Base-by-base conservation (phyloP, 2,888 invertebrate genomes). In the Eremobia ochroleuca region DNA sequence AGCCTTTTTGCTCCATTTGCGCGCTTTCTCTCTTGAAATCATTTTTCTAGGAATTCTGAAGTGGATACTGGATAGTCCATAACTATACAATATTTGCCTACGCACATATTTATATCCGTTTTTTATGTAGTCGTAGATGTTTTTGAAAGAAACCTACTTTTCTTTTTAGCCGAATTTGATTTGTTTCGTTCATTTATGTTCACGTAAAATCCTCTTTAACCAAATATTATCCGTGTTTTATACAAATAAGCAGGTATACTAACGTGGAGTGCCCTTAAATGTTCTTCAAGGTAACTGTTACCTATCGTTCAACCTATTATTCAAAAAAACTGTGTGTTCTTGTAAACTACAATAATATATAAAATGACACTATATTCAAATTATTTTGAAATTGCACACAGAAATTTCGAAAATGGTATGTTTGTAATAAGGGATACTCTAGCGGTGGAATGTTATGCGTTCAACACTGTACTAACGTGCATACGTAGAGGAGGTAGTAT, bases 1-100 rank as follows among this genome's bases (percentile, higher is more conserved):
- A 91, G 92, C 89, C 92, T 92, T 94, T 95, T 93, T 93, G 92
- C 91, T 92, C 91, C 90, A 92, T 94, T 93, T 92, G 85, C 88
- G 89, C 88, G 79, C 88, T 89, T 90, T 78, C 73, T 76, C 70
- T 81, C 71, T 68, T 73, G 79, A 83, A 75, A 81, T 75, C 43
- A 70, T 80, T 85, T 85, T 83, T 88, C 64, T 76, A 67, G 65
- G 73, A 52, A 62, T 72, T 65, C 34, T 71, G 71, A 77, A 77
- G 58, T 76, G 68, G 64, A 61, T 61, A 34, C 61, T 62, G 64
- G 55, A 74, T 74, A 74, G 46, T n/a, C 15, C 28, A 55, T 62
- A n/a, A 25, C 25, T 65, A 49, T 66, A 66, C 8, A n/a, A n/a
- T 28, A 34, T 18, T n/a, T 28, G 34, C 25, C 28, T 74, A 76